Evolutionary conservation across 1,140 invertebrate species (phyloP).

Genomic region (Ceratitis capitata): DNA sequence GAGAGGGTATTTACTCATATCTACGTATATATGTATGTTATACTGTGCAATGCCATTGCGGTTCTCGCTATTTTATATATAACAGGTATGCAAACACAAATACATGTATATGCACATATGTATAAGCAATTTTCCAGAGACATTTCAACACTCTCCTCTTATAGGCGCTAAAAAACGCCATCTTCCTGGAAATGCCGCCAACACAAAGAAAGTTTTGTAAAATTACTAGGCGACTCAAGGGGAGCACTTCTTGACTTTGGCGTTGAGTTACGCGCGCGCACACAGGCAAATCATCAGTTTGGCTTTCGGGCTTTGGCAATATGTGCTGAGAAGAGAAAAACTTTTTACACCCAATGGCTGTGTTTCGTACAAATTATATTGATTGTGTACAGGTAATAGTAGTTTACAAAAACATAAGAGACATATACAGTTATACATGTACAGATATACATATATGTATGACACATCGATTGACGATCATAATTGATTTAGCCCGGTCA

Average conservation of each 20-base stretch:
- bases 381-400: too few species aligned
- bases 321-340: not conserved
- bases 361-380: too few species aligned
- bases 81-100: not conserved
- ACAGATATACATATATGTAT: too few species aligned
- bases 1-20: not conserved
- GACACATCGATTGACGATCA: too few species aligned
- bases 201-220: not conserved
- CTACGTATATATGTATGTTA: not conserved
- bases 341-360: too few species aligned
- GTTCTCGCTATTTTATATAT: too few species aligned
- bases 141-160: not conserved
- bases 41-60: not conserved
- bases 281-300: constrained; percentile 3
- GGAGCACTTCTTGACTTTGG: not conserved
- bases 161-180: not conserved
- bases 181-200: not conserved
- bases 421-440: too few species aligned
- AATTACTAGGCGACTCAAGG: not conserved
- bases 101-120: not conserved
- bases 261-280: constrained; percentile 7
- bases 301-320: not conserved
- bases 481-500: too few species aligned
- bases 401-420: too few species aligned
- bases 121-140: not conserved